A percentile compares a stretch with the other conserved stretches of the same genome.
Evolutionary conservation across 1,140 invertebrate genomes (phyloP).

Genomic region (Temnothorax curvispinosus): DNA sequence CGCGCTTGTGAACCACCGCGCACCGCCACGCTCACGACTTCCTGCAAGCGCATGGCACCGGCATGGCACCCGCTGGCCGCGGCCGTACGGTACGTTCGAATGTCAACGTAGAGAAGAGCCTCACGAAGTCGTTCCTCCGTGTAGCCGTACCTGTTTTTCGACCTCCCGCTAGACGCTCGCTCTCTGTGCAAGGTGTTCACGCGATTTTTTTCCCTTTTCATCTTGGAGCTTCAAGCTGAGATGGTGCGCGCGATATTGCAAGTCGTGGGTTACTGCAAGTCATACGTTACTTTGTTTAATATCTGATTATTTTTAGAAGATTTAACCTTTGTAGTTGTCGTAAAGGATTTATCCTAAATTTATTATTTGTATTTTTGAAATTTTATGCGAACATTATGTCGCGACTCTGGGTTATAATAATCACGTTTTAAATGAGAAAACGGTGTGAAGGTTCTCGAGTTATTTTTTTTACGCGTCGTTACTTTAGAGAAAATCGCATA

Average conservation of each 20-base stretch:
- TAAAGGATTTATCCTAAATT: not conserved
- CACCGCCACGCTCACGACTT: constrained; percentile 63
- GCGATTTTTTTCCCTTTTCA: constrained; percentile 15
- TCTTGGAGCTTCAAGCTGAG: not conserved
- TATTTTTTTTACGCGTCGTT: not conserved
- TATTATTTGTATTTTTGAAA: not conserved
- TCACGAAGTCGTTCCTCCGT: constrained; percentile 39
- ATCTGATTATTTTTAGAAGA: not conserved
- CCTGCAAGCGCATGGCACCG: constrained; percentile 49
- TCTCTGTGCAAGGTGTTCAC: constrained; percentile 26
- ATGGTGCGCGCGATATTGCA: not conserved
- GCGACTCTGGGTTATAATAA: not conserved
- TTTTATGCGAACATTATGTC: not conserved
- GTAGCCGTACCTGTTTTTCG: constrained; percentile 46
- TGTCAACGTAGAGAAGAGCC: constrained; percentile 63
- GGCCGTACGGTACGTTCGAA: constrained; percentile 69
- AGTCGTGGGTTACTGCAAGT: not conserved
- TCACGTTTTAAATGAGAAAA: constrained; percentile 8
- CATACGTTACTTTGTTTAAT: not conserved
- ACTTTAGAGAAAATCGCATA: constrained; percentile 19
- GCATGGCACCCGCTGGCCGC: constrained; percentile 24
- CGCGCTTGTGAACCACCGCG: constrained; percentile 19
- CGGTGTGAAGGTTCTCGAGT: not conserved
- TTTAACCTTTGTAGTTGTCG: not conserved
- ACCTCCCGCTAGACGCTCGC: constrained; percentile 20